Evolutionary conservation across 2,797 vertebrate species (phyloP), one percentile per base, ranked within the genome.

Genomic region (Falco berigora): DNA sequence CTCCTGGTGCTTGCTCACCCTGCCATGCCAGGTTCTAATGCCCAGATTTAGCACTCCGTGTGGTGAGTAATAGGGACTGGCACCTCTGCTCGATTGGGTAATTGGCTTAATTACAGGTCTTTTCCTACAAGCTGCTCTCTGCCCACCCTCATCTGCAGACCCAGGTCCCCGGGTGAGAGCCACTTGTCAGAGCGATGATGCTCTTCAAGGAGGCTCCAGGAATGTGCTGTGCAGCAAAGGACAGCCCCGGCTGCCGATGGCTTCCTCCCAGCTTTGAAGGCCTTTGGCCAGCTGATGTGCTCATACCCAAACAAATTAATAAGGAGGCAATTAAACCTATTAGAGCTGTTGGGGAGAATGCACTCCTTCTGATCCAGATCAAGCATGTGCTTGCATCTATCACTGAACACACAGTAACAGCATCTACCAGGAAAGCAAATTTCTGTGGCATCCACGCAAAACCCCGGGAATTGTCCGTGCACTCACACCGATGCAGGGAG

Each of bases 91-190:
- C 75, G 79, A 88, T 79, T 90, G 72, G 2, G 22, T 90, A 95
- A 94, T 78, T 88, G 76, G 69, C 69, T 94, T 95, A 94, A 95
- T 94, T 92, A 88, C 49, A 84, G 42, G 34, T 59, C 55, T 81
- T 40, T 68, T 92, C 78, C 24, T 58, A 47, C 55, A 83, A 34
- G 62, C 68, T 92, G 64, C 38, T 91, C 81, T 66, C 66, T 88
- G 73, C 52, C 66, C 3, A 2, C 46, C 59, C 53, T 88, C 62
- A 22, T 83, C n/a, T 1, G 1, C 58, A 73, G 62, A 86, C n/a
- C 10, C 18, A 68, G 62, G 38, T 46, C 64, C 50, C 56, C 4
- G 1, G 50, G 87, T 72, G 34, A 69, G 42, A 75, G 44, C 82
- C 15, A 56, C 46, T 67, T 87, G 14, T 80, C 71, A 78, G 50